phyloP scores from a whole-genome alignment of 2,113 vertebrate genomes.

The Zosterops hypoxanthus region DNA sequence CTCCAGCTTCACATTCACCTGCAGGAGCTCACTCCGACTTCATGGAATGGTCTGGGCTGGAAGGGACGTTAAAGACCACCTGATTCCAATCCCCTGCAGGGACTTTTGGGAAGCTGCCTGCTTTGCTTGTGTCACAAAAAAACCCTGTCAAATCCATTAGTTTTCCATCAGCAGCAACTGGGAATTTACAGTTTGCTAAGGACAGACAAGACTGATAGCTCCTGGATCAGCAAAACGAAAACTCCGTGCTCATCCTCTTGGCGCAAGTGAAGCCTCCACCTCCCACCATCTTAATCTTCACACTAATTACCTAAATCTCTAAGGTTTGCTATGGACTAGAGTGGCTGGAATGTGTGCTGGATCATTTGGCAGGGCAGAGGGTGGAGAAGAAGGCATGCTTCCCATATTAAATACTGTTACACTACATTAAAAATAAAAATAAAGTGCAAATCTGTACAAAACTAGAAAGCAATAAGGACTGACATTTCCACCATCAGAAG shows the following conservation, averaged over 20 bases:
- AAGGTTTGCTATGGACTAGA: neutral
- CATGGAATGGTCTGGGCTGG: neutral
- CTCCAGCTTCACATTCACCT: neutral
- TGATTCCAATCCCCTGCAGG: neutral
- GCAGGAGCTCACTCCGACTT: neutral
- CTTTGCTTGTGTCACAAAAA: neutral
- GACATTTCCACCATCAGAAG: neutral
- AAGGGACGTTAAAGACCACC: neutral
- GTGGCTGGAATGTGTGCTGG: neutral
- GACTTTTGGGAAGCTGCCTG: neutral
- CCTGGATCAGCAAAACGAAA: neutral
- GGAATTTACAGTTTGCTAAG: neutral
- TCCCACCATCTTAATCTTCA: neutral
- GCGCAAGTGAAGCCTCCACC: neutral
- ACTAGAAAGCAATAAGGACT: neutral
- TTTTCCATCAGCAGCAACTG: neutral
- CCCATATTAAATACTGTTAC: neutral
- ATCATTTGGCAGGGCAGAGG: neutral
- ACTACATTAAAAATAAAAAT: neutral
- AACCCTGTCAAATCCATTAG: neutral
- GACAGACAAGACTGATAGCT: neutral
- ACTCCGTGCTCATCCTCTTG: accelerated
- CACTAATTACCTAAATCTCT: neutral
- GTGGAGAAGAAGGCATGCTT: neutral
- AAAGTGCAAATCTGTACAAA: neutral